Evolutionary conservation across 64 coral and sea anemone genomes (phyloP).

Genomic region (Catalaphyllia jardinei): DNA sequence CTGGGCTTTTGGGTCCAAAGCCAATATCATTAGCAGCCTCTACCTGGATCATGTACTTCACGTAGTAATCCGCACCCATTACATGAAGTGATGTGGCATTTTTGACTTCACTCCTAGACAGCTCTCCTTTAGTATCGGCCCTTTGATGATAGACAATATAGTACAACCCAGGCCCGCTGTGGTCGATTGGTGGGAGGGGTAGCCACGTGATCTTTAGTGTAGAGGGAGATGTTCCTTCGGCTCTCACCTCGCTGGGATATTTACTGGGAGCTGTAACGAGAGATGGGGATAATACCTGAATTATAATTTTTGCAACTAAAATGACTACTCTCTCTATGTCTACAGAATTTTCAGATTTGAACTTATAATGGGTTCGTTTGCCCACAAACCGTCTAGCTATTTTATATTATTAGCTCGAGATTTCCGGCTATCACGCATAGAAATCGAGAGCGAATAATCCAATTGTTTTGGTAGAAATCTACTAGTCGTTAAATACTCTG

Average conservation of each 20-base stretch:
- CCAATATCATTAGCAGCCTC: slow-evolving; percentile 79
- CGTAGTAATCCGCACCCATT: slow-evolving; percentile 57
- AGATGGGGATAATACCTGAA: neutral
- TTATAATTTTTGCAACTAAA: too few relatives aligned
- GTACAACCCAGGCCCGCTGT: slow-evolving; percentile 79
- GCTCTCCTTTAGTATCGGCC: slow-evolving; percentile 27
- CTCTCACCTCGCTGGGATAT: slow-evolving; percentile 17
- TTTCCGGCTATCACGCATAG: too few relatives aligned
- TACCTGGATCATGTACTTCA: slow-evolving; percentile 70
- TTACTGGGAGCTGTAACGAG: slow-evolving; percentile 23
- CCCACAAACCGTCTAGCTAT: too few relatives aligned
- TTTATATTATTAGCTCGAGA: too few relatives aligned
- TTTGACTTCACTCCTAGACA: slow-evolving; percentile 54
- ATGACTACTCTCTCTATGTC: too few relatives aligned
- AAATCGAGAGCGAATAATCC: too few relatives aligned
- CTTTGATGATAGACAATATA: slow-evolving; percentile 76
- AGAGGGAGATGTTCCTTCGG: slow-evolving; percentile 18
- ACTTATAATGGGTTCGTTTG: too few relatives aligned
- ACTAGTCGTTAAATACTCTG: too few relatives aligned
- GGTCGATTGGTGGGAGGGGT: slow-evolving; percentile 50
- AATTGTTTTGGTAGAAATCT: too few relatives aligned
- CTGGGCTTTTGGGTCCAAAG: slow-evolving; percentile 77
- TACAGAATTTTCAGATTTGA: too few relatives aligned
- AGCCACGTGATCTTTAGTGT: slow-evolving; percentile 51
- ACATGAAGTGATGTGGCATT: slow-evolving; percentile 43